Percentiles rank a stretch among this genome's conserved stretches.
phyloP scores from a whole-genome alignment of 2,888 invertebrate species.

The Tenthredo mesomela region DNA sequence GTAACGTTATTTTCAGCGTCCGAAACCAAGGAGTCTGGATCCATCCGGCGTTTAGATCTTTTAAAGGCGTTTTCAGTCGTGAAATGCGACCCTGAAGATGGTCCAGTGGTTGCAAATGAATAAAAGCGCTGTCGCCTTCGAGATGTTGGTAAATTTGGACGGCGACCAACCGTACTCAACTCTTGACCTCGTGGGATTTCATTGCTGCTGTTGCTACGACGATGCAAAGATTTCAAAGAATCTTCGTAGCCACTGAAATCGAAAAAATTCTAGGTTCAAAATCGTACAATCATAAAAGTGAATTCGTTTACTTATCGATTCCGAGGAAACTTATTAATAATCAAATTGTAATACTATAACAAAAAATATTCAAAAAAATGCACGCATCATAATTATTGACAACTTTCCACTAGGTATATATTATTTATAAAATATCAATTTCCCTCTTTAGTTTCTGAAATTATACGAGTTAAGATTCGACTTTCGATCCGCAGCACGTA shows the following conservation, averaged over 20 bases:
- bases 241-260: conserved; percentile 88
- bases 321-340: too few relatives aligned
- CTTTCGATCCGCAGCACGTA: too few relatives aligned
- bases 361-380: too few relatives aligned
- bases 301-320: too few relatives aligned
- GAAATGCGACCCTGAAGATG: conserved; percentile 68
- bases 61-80: conserved; percentile 67
- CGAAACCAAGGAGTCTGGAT: conserved; percentile 60
- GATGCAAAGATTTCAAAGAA: conserved; percentile 85
- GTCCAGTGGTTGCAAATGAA: conserved; percentile 66
- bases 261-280: neutral
- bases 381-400: too few relatives aligned
- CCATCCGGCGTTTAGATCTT: conserved; percentile 61
- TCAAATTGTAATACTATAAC: too few relatives aligned
- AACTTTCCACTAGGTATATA: neutral
- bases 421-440: neutral
- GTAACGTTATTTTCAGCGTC: conserved; percentile 71
- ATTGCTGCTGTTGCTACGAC: conserved; percentile 73
- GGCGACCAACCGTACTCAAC: conserved; percentile 64
- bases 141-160: conserved; percentile 72
- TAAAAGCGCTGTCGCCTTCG: conserved; percentile 70
- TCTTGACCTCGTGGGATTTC: conserved; percentile 64
- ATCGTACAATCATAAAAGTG: too few relatives aligned
- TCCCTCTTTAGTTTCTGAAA: neutral
- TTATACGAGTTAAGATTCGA: neutral